Percentiles rank a stretch among this genome's conserved stretches.
These are phyloP conservation scores for Tragelaphus buxtoni DNA, from an alignment of 2,113 vertebrate genomes.

Conservation along the genomic window DNA sequence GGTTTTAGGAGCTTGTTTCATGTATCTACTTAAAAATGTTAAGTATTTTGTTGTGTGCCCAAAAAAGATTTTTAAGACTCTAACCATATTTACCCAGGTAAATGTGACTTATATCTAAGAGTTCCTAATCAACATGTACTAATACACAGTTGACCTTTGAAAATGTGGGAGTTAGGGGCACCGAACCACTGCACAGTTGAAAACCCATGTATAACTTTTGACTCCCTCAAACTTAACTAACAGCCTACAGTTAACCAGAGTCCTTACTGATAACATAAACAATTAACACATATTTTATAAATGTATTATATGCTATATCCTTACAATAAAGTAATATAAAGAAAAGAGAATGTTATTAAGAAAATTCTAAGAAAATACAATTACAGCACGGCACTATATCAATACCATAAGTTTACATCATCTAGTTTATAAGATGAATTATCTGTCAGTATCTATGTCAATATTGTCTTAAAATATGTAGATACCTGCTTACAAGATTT, in stretches of 20 bases:
- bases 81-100: background rate
- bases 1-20: background rate
- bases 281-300: background rate
- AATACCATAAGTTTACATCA: background rate
- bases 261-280: background rate
- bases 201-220: background rate
- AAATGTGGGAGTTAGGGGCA: background rate
- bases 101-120: background rate
- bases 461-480: background rate
- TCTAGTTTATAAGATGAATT: background rate
- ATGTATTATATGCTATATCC: background rate
- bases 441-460: background rate
- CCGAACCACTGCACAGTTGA: background rate
- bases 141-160: background rate
- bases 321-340: background rate
- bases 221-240: background rate
- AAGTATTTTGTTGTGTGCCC: background rate
- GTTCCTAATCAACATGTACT: background rate
- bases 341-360: background rate
- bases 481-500: background rate
- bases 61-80: background rate
- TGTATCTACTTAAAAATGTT: background rate
- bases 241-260: background rate
- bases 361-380: background rate
- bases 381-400: background rate